These are phyloP conservation scores for Nesometra sesokonis DNA, from an alignment of 35 echinoderm and acorn worm genomes.

Conservation along the genomic window DNA sequence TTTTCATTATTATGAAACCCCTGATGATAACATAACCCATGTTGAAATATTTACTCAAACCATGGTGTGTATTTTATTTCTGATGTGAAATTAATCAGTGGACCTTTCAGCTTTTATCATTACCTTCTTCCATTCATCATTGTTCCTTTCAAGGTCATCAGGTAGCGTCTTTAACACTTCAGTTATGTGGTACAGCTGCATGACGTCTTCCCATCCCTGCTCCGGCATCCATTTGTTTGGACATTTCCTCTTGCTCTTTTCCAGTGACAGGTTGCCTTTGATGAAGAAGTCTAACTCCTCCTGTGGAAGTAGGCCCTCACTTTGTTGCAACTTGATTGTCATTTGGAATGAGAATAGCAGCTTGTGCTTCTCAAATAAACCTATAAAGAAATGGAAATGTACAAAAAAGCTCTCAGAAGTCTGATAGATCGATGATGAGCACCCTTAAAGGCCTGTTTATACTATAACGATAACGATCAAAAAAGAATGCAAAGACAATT, in stretches of 20 bases:
- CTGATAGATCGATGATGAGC: too few relatives aligned
- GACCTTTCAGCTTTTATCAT: too few relatives aligned
- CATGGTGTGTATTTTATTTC: too few relatives aligned
- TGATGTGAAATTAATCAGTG: too few relatives aligned
- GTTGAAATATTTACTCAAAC: too few relatives aligned
- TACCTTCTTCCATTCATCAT: constrained; percentile 78
- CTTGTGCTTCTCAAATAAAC: constrained; percentile 99
- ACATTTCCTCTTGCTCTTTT: constrained; percentile 68
- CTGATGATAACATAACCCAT: too few relatives aligned
- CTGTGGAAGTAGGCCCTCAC: constrained; percentile 76
- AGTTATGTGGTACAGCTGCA: constrained; percentile 58
- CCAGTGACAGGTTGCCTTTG: constrained; percentile 95
- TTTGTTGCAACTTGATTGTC: constrained; percentile 97
- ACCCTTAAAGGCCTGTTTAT: too few relatives aligned
- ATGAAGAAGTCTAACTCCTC: constrained; percentile 99
- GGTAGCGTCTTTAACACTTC: constrained; percentile 72
- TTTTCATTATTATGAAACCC: too few relatives aligned
- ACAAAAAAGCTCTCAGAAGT: too few relatives aligned
- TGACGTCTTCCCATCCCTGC: constrained; percentile 97
- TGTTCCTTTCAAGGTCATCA: constrained; percentile 72
- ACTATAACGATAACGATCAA: too few relatives aligned
- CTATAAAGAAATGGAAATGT: constrained; percentile 1
- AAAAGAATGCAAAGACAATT: too few relatives aligned
- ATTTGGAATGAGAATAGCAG: constrained; percentile 99
- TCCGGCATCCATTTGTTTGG: constrained; percentile 92